Base-by-base conservation (phyloP, 2,113 vertebrate species). In the Hylia prasina region DNA sequence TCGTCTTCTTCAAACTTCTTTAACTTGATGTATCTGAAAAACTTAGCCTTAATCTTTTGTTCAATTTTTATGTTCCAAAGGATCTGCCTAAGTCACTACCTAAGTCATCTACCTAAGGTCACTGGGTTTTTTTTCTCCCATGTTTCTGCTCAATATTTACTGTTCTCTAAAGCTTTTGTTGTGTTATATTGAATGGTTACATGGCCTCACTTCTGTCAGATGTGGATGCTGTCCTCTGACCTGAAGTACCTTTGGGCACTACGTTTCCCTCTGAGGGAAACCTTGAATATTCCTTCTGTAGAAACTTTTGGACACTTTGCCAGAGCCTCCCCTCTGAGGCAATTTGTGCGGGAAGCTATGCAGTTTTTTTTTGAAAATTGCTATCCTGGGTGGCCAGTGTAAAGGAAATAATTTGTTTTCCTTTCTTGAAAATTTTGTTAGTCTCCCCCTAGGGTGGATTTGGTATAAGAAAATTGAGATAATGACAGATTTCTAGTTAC, bases 81-180 rank as follows among this genome's bases (percentile, higher is more conserved):
- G 6, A 39, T n/a, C 23, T 66, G 31, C 42, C 15, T 24, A 16
- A 51, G 25, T 39, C 3, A 22, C 17, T 77, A 57, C 11, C n/a
- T 31, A 22, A 39, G 21, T 57, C 9, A 33, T 31, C 27, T 69
- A 1, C 12, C 31, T 60, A 25, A 81, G 40, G 22, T 65, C n/a
- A 15, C 7, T 30, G 2, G 10, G 5, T 0, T 5, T 10, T 39
- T 68, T 7, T 11, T 39, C 72, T 66, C 22, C 20, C 7, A 15
- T 33, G 13, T 65, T 91, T 70, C n/a, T 91, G n/a, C 14, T 88
- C 30, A 42, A 8, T 60, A 23, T 64, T 69, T 78, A 15, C 40
- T 22, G 4, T 51, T 35, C 10, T 90, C n/a, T 58, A 17, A 68
- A 48, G 51, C 23, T 73, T 54, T 33, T n/a, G 5, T 47, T 31